Conservation (phyloP, 2,797 vertebrate species). For the Micropoecilia bifurca region DNA sequence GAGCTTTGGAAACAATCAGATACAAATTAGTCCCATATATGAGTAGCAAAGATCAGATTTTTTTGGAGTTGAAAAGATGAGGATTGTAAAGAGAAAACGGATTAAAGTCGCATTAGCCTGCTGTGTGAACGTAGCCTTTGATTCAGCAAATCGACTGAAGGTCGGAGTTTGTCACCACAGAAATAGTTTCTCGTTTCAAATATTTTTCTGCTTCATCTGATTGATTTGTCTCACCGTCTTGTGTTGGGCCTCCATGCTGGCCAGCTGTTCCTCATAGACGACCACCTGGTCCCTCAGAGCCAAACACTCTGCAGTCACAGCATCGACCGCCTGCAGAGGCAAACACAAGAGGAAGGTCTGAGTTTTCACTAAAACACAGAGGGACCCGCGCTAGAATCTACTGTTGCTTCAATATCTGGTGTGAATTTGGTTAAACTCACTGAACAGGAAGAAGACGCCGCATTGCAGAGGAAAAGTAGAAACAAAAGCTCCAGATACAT, state of each 20-base stretch:
- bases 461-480: conserved; percentile 72
- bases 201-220: conserved; percentile 30
- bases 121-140: too few species aligned
- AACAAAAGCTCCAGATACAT: conserved; percentile 64
- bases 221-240: conserved; percentile 68
- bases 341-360: conserved; percentile 39
- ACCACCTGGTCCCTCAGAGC: conserved; percentile 81
- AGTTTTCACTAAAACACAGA: conserved; percentile 3
- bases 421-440: conserved; percentile 52
- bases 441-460: conserved; percentile 47
- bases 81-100: too few species aligned
- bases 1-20: too few species aligned
- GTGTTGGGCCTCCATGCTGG: conserved; percentile 73
- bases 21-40: too few species aligned
- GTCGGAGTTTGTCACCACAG: conserved; percentile 28
- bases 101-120: too few species aligned
- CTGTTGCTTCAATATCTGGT: conserved; percentile 40
- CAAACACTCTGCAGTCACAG: conserved; percentile 79
- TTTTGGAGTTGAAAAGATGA: too few species aligned
- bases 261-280: conserved; percentile 82
- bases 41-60: too few species aligned
- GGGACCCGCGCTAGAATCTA: neutral
- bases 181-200: conserved; percentile 36
- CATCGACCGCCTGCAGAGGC: conserved; percentile 77
- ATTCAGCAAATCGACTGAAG: conserved; percentile 45